Evolutionary conservation across 1,140 invertebrate species (phyloP).

Genomic region (Bombus haemorrhoidalis): DNA sequence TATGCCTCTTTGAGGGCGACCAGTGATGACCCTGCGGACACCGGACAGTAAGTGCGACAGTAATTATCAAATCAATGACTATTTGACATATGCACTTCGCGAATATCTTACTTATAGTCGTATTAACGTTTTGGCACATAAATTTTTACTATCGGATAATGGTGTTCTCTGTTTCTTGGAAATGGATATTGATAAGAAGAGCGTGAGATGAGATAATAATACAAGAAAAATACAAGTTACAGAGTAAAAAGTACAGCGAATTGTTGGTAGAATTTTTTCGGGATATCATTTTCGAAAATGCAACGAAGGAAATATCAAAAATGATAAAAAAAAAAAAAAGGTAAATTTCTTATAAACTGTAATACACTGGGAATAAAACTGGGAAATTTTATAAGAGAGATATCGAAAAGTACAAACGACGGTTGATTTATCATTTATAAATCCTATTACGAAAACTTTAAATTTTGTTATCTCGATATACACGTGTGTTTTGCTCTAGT

Average conservation of each 20-base stretch:
- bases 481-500: too few species aligned
- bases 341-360: not conserved
- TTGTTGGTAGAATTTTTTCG: not conserved
- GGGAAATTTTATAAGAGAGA: not conserved
- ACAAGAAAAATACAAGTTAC: not conserved
- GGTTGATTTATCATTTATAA: not conserved
- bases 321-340: not conserved
- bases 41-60: conserved; percentile 84
- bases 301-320: not conserved
- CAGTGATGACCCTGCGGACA: conserved; percentile 83
- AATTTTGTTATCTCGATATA: not conserved
- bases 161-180: not conserved
- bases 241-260: not conserved
- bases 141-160: not conserved
- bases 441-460: not conserved
- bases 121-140: not conserved
- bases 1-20: conserved; percentile 86
- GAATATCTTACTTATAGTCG: not conserved
- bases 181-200: not conserved
- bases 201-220: not conserved
- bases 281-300: not conserved
- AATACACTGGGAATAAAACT: too few species aligned
- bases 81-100: not conserved
- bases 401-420: not conserved
- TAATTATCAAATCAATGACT: not conserved